Evolutionary conservation across 2,113 vertebrate species (phyloP), one percentile per base, ranked within the genome.

Genomic region (Myotis yumanensis): DNA sequence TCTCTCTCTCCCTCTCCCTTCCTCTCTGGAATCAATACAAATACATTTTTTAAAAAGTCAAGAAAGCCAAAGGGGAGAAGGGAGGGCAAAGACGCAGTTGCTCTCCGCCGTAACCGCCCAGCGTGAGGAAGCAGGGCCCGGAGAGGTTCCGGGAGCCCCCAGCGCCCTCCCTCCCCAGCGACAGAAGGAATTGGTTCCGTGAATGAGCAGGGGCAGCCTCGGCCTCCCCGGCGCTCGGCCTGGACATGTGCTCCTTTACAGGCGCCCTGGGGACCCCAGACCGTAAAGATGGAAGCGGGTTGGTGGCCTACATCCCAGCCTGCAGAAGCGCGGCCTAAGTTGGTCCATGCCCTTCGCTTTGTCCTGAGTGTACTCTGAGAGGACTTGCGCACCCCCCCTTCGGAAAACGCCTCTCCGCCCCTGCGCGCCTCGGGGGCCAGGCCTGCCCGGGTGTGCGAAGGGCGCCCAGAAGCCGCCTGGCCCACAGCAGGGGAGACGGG

Each of bases 241-340:
- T 35, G 92, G 83, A 62, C 43, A 20, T 92, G 96, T 95, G 62
- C 95, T 96, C 87, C 35, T 97, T 97, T 92, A 62, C 68, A 32
- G 16, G 28, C 40, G 18, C 81, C 85, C 62, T 43, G 93, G 94
- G 93, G 77, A 59, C 52, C 57, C 87, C 71, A 40, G 68, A 46
- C 75, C 94, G 92, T 94, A 92, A 96, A 97, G 77, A 95, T 52
- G 87, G 95, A 93, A 93, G 88, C 48, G 52, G 52, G 40, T 35
- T 7, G 28, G 64, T 90, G 92, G 77, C 97, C 97, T 95, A 96
- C 87, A 96, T 96, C 62, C 79, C 12, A 0, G 72, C 68, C 93
- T 93, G 94, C 92, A 3, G 93, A 91, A 97, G 88, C 43, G 88
- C 2, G 1, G 83, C 46, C 96, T 96, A 90, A 94, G 82, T 76